These are phyloP conservation scores for Cremastinae sp. DNA, from an alignment of 2,888 invertebrate genomes.

Conservation along the genomic window DNA sequence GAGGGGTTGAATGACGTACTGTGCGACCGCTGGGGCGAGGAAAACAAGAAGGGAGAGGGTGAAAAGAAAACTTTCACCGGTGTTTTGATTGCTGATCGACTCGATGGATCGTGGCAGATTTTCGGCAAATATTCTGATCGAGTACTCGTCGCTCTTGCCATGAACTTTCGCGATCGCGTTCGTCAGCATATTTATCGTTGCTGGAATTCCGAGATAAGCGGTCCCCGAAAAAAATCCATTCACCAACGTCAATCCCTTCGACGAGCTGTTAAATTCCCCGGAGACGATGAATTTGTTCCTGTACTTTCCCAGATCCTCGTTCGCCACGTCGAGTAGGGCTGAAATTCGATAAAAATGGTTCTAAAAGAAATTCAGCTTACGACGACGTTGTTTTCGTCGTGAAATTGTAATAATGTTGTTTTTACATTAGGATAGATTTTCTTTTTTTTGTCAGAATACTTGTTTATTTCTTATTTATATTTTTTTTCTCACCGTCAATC, in stretches of 20 bases:
- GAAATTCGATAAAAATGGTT: constrained; percentile 68
- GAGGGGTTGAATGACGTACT: constrained; percentile 84
- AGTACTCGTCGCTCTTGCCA: constrained; percentile 67
- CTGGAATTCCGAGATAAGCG: constrained; percentile 82
- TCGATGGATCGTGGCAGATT: constrained; percentile 68
- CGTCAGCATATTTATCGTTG: constrained; percentile 81
- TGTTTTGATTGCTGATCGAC: constrained; percentile 29
- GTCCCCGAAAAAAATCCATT: constrained; percentile 82
- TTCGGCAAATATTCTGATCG: constrained; percentile 70
- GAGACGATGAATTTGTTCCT: constrained; percentile 81
- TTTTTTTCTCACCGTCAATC: constrained; percentile 62
- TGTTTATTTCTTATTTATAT: neutral
- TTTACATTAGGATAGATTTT: no score
- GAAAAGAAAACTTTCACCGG: constrained; percentile 62
- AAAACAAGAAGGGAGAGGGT: constrained; percentile 64
- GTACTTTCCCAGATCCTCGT: constrained; percentile 79
- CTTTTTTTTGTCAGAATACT: no score
- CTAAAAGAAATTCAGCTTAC: no score
- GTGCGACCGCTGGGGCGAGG: constrained; percentile 78
- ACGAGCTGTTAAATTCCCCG: constrained; percentile 79
- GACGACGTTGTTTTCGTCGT: no score
- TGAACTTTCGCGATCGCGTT: constrained; percentile 79
- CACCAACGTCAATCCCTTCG: constrained; percentile 53
- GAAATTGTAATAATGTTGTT: no score
- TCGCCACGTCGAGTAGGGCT: constrained; percentile 80